Percentiles rank a stretch among this genome's conserved stretches.
Conservation (phyloP, 2,888 invertebrate species). For the Rhagium mordax region DNA sequence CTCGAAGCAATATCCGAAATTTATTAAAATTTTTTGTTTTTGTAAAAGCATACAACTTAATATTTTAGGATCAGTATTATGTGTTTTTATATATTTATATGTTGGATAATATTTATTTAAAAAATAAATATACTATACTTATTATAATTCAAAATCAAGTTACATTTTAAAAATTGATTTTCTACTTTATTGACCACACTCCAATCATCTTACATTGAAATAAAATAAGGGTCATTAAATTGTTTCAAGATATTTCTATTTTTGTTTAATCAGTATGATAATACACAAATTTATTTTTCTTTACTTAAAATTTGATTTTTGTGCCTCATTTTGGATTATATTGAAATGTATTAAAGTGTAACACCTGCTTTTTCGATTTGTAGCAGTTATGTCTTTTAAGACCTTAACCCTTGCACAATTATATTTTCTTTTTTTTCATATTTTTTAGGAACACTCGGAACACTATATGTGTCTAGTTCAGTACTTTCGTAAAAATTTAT, state of each 20-base stretch:
- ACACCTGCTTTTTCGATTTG: background rate
- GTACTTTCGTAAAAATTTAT: no score
- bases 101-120: constrained; percentile 2
- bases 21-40: background rate
- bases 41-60: background rate
- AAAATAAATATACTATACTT: background rate
- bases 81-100: background rate
- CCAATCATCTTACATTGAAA: no score
- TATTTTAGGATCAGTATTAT: background rate
- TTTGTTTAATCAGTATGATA: background rate
- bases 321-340: no score
- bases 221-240: no score
- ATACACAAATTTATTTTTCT: background rate
- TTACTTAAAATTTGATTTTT: no score
- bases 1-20: background rate
- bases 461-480: no score
- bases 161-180: no score
- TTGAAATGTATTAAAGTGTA: background rate
- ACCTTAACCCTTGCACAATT: no score
- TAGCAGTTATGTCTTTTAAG: background rate
- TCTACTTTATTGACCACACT: no score
- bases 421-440: no score
- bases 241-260: background rate
- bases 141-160: background rate
- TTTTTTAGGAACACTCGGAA: no score